These are phyloP conservation scores for Ceratosolen solmsi DNA, from an alignment of 1,140 invertebrate genomes.

Conservation along the genomic window DNA sequence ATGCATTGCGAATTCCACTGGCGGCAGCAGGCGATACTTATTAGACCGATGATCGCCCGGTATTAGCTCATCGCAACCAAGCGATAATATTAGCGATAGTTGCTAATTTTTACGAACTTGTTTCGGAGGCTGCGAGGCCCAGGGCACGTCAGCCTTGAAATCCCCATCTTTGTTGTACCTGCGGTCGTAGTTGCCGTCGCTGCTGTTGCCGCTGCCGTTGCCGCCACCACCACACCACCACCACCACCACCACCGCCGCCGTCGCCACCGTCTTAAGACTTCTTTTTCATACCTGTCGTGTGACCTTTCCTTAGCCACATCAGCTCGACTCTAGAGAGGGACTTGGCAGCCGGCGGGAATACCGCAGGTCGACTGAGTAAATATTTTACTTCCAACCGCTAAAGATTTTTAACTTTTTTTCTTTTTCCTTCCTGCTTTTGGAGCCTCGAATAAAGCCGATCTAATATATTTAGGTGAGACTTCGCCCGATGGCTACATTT, in stretches of 20 bases:
- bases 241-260: too few species aligned
- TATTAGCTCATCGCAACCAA: neutral
- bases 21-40: neutral
- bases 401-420: neutral
- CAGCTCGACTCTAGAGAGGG: neutral
- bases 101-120: neutral
- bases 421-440: too few species aligned
- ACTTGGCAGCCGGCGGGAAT: neutral
- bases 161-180: conserved; percentile 6
- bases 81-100: neutral
- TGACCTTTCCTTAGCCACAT: conserved; percentile 17
- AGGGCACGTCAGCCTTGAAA: neutral
- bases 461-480: neutral
- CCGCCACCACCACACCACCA: too few species aligned
- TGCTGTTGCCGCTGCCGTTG: neutral
- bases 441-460: too few species aligned
- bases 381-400: conserved; percentile 1
- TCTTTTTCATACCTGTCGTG: conserved; percentile 17
- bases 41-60: neutral
- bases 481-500: neutral
- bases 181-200: neutral
- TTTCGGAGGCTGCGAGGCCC: neutral
- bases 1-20: neutral
- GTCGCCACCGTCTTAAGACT: neutral
- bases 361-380: neutral